Base-by-base conservation (phyloP, 2,797 vertebrate species). In the Pogoniulus pusillus region DNA sequence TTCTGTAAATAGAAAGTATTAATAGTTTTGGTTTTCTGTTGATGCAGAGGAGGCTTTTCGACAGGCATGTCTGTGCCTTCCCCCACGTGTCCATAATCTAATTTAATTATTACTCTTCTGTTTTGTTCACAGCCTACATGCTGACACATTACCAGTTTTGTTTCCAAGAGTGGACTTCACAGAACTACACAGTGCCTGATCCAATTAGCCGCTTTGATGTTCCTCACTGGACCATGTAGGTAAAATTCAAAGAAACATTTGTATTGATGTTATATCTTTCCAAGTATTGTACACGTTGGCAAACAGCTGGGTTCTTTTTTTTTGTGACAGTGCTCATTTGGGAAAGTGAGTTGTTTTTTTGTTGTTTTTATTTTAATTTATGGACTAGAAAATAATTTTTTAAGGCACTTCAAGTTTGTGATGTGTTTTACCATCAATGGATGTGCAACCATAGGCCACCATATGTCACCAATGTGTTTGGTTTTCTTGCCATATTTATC, bases 151-250 rank as follows among this genome's bases (percentile, higher is more conserved):
- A 60, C 53, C 74, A 89, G 54, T n/a, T 90, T 93, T 94, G 62
- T 80, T 94, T 95, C 83, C 92, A 76, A 82, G 94, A 93, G 86
- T 76, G 59, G 82, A 90, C 29, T 76, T 65, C 69, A 87, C 81
- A 82, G 89, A 91, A 73, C 68, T 88, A 71, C 75, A 37, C 78
- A 87, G 81, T 90, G 81, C 82, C 83, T 93, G 70, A 92, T 89
- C 76, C 89, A 32, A 7, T 59, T 62, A 32, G 16, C 73, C 17
- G 9, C 47, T 95, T 95, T 91, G 93, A 90, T 85, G 90, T 93
- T 95, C 83, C 84, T 94, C 68, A 78, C 86, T 91, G 86, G 91
- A 95, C 71, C 55, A 95, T 91, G 95, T 96, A 96, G 29, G 96
- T 94, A 93, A 93, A 95, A 79, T 59, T 58, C n/a, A 58, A 65